These are phyloP conservation scores for Hepsetus odoe DNA, from an alignment of 2,113 vertebrate species.

Conservation along the genomic window DNA sequence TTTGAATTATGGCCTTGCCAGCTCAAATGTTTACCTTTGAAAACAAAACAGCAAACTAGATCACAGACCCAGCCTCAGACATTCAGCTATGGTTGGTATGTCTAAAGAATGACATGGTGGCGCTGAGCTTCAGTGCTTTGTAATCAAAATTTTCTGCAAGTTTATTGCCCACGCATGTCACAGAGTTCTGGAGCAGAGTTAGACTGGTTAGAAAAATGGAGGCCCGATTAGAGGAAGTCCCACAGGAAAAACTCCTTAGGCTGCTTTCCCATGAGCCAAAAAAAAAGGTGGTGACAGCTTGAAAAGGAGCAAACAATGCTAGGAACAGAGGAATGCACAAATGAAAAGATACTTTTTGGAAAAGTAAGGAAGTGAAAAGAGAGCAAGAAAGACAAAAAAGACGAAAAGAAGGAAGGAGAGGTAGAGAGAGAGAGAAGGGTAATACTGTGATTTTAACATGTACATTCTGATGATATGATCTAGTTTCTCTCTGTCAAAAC, in stretches of 20 bases:
- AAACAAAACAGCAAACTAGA: slow-evolving; percentile 33
- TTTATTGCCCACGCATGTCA: background rate
- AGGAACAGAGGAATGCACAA: background rate
- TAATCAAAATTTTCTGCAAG: slow-evolving; percentile 20
- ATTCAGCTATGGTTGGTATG: background rate
- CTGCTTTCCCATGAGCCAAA: background rate
- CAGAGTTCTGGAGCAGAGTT: background rate
- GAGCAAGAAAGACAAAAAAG: too few relatives aligned
- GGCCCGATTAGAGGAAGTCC: slow-evolving; percentile 20
- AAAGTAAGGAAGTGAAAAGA: too few relatives aligned
- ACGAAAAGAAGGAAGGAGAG: too few relatives aligned
- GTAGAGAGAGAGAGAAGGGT: background rate
- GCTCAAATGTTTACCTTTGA: slow-evolving; percentile 40
- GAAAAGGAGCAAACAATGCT: slow-evolving; percentile 12
- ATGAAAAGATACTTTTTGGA: background rate
- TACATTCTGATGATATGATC: background rate
- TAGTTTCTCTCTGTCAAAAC: background rate
- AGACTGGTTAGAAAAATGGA: slow-evolving; percentile 28
- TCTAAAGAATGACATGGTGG: background rate
- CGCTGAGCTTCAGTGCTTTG: slow-evolving; percentile 14
- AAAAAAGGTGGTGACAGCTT: slow-evolving; percentile 23
- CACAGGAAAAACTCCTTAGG: background rate
- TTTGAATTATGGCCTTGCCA: slow-evolving; percentile 24
- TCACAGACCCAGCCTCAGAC: background rate
- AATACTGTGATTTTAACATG: background rate